Conservation (phyloP, 1,140 invertebrate species). For the Akabosia matsudoensis region DNA sequence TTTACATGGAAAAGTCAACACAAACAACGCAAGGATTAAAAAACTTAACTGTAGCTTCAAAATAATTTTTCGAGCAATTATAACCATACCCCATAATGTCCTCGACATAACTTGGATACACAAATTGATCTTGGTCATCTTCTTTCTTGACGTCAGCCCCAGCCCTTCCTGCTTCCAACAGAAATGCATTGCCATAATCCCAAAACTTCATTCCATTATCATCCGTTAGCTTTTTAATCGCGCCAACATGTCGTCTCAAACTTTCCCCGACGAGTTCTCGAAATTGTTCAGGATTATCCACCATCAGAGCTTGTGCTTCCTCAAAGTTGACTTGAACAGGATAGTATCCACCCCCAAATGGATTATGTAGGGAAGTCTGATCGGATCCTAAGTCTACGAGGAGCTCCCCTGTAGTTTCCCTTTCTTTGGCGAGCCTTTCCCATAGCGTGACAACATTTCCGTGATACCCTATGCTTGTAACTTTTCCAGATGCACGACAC, state of each 20-base stretch:
- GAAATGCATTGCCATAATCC: constrained; percentile 71
- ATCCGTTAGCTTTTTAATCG: constrained; percentile 60
- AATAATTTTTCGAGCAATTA: not conserved
- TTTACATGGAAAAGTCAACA: too few species aligned
- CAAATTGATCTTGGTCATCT: constrained; percentile 51
- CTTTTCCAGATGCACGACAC: constrained; percentile 49
- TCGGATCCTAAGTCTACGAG: constrained; percentile 66
- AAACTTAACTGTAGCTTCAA: not conserved
- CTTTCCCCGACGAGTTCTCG: constrained; percentile 60
- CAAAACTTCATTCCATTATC: constrained; percentile 62
- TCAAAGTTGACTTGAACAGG: constrained; percentile 57
- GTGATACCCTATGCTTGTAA: constrained; percentile 63
- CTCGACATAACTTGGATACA: constrained; percentile 68
- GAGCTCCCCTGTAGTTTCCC: constrained; percentile 57
- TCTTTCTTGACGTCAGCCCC: constrained; percentile 53
- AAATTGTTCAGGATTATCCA: constrained; percentile 57
- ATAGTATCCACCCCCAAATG: constrained; percentile 61
- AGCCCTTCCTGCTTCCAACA: constrained; percentile 63
- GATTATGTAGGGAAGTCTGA: constrained; percentile 59
- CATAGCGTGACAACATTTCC: constrained; percentile 64
- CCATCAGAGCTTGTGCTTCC: constrained; percentile 55
- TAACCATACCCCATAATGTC: constrained; percentile 64
- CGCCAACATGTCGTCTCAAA: constrained; percentile 60
- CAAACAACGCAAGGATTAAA: constrained; percentile 23
- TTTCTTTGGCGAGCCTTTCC: constrained; percentile 60